Conservation (phyloP, 2,113 vertebrate genomes). For the Andinoacara biseriatus region DNA sequence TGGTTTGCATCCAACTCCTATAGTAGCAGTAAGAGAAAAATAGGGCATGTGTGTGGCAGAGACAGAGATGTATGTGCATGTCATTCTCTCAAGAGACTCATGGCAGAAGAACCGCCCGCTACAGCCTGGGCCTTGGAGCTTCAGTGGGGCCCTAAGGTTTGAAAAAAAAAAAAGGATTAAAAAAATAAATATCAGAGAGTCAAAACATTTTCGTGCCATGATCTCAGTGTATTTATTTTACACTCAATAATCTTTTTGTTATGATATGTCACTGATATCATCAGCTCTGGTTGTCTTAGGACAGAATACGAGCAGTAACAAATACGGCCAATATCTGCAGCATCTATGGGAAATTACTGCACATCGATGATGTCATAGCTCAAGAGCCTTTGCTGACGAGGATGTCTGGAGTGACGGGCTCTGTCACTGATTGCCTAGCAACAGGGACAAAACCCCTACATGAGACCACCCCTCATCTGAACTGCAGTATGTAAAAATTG, state of each 20-base stretch:
- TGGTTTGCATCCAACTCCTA: slow-evolving; percentile 37
- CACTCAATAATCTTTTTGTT: background rate
- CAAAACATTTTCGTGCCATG: background rate
- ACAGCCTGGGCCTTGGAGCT: background rate
- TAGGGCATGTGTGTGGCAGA: slow-evolving; percentile 2
- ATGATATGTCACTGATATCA: background rate
- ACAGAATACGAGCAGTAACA: background rate
- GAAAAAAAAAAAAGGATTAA: too few relatives aligned
- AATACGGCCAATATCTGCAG: background rate
- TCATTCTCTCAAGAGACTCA: background rate
- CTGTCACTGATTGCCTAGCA: background rate
- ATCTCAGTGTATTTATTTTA: background rate
- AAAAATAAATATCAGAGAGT: background rate
- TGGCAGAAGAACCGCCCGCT: background rate
- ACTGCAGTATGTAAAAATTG: background rate
- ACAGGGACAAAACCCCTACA: background rate
- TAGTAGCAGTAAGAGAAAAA: slow-evolving; percentile 12
- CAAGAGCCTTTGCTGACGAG: background rate
- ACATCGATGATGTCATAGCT: background rate
- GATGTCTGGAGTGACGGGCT: background rate
- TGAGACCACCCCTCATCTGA: background rate
- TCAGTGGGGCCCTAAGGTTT: background rate
- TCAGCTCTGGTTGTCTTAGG: background rate
- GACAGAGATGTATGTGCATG: slow-evolving; percentile 7
- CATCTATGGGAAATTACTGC: background rate